Evolutionary conservation across 2,113 vertebrate species (phyloP), one percentile per base, ranked within the genome.

Genomic region (Podilymbus podiceps): DNA sequence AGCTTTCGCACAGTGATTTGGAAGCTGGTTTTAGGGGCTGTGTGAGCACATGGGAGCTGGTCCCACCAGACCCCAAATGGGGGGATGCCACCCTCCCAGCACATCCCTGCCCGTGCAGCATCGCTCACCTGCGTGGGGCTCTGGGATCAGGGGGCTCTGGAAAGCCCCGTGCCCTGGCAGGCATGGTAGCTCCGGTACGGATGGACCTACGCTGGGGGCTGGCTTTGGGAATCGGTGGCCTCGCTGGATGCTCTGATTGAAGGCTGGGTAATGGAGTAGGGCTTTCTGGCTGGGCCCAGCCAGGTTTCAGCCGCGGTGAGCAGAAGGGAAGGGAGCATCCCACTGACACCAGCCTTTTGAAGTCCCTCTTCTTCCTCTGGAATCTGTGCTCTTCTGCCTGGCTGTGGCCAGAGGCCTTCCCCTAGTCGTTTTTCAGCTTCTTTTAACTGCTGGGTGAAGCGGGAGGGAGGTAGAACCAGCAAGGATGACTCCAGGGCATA

Each of bases 261-360:
- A 31, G 56, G 24, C 73, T 77, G 89, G 56, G 74, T 95, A 93
- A 97, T 96, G 95, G 92, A 92, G 83, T 8, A 12, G 55, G 58
- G 71, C 55, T 93, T 49, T 25, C 75, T 69, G 71, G 47, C 50
- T 42, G 20, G 78, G 91, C 38, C 84, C 56, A 60, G 77, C 64
- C 11, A 8, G 76, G 76, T 21, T 79, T n/a, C 22, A 24, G 74
- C 50, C 71, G 15, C 5, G 13, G 44, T 1, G 15, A 80, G 31
- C 25, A 50, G 60, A 33, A 90, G 60, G 46, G 64, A 59, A 50
- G 40, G 22, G 62, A 67, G n/a, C 75, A 80, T 85, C 92, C 93
- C 60, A 60, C 72, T 87, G 85, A 62, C 72, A 38, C 23, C 44
- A 40, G 49, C n/a, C 64, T 83, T 98, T 95, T 97, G 96, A 98